Base-by-base conservation (phyloP, 2,888 invertebrate genomes). In the Spisula solida region DNA sequence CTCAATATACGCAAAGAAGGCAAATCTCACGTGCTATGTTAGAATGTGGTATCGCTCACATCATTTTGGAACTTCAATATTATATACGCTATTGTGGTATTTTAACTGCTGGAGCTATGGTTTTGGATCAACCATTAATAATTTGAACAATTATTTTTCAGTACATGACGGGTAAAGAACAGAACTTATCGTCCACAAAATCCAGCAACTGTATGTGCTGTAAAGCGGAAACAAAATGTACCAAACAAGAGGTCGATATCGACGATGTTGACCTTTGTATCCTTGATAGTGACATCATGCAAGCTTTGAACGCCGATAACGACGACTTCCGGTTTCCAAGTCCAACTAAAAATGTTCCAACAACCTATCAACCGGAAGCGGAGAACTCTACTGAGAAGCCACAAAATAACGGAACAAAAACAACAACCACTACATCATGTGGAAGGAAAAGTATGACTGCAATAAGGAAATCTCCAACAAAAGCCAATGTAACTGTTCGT, bases 321-420 rank as follows among this genome's bases (percentile, higher is more conserved):
- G 85, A 85, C 20, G 90, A 90, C 84, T 83, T 86, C 88, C 51
- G 86, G 82, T 90, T 86, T 41, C 87, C 87, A 20, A 87, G 87
- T 70, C 89, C 89, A 1, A 79, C 85, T 1, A 90, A 90, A n/a
- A 90, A 90, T 47, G 75, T 85, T 14, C 83, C 75, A 0, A 56
- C 81, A n/a, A 78, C 20, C 14, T 20, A n/a, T 18, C 75, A 18
- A 41, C 78, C 60, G 5, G 87, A 82, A 18, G 8, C 25, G 10
- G 80, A 85, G 2, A n/a, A 29, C 10, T 8, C n/a, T 25, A 31
- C 75, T 75, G 56, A 56, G 34, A 16, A 20, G 0, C n/a, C 66
- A 41, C 41, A 34, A 12, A 82, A 14, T 47, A n/a, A 16, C 10
- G 51, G 8, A 18, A 18, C 75, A 0, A 70, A 66, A 25, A 25